A percentile compares a stretch with the other conserved stretches of the same genome.
Evolutionary conservation across 2,888 invertebrate species (phyloP).

Genomic region (Luperina testacea): DNA sequence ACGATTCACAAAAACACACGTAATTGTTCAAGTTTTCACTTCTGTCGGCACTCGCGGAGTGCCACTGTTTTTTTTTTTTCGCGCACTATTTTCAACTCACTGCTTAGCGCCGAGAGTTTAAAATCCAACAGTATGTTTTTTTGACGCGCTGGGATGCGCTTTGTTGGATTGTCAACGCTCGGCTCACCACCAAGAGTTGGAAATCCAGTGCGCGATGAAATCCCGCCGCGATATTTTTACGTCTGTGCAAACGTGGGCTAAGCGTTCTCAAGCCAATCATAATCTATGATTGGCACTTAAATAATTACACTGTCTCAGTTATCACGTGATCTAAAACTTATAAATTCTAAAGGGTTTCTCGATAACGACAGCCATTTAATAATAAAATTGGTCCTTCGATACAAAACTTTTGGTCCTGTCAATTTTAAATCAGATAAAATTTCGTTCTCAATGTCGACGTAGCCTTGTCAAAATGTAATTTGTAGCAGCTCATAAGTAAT

Average conservation of each 20-base stretch:
- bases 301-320: constrained; percentile 13
- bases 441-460: constrained; percentile 24
- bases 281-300: constrained; percentile 31
- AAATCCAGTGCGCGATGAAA: neutral
- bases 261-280: constrained; percentile 11
- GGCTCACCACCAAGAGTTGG: neutral
- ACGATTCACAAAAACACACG: no score
- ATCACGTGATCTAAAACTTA: constrained; percentile 20
- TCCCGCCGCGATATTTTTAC: neutral
- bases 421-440: constrained; percentile 16
- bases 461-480: constrained; percentile 63
- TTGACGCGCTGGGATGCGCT: neutral
- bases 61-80: no score
- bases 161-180: neutral
- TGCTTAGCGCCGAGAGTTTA: no score
- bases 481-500: constrained; percentile 56
- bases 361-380: constrained; percentile 12
- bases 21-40: no score
- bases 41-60: no score
- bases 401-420: constrained; percentile 27
- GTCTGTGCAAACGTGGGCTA: neutral
- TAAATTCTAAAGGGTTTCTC: constrained; percentile 13
- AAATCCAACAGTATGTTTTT: neutral
- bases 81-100: no score
- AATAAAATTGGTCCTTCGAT: constrained; percentile 23